A percentile compares a stretch with the other conserved stretches of the same genome.
These are phyloP conservation scores for Pontoporia blainvillei DNA, from an alignment of 2,113 vertebrate species.

Conservation along the genomic window DNA sequence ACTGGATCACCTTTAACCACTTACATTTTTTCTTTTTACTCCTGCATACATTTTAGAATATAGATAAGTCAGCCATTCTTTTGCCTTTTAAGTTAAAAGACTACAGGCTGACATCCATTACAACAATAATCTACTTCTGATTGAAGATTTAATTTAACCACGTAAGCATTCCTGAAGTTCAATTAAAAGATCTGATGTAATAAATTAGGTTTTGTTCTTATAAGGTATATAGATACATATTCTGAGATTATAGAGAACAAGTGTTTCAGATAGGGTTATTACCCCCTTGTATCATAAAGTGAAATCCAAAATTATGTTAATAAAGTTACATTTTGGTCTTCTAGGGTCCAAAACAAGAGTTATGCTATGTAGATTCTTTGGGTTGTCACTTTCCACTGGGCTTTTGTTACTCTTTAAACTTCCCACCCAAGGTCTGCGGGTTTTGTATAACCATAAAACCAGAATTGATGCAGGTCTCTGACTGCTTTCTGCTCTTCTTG, in stretches of 20 bases:
- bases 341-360: not conserved
- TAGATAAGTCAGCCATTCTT: not conserved
- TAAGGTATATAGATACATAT: not conserved
- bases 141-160: conserved; percentile 1
- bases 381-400: not conserved
- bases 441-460: not conserved
- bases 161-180: not conserved
- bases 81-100: conserved; percentile 17
- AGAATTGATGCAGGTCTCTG: not conserved
- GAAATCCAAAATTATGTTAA: not conserved
- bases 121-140: not conserved
- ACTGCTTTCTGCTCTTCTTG: not conserved
- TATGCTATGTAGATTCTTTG: not conserved
- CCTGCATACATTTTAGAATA: not conserved
- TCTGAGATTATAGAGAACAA: conserved; percentile 2
- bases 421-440: not conserved
- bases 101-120: not conserved
- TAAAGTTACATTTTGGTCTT: not conserved
- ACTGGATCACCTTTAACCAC: not conserved
- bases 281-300: not conserved
- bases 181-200: not conserved
- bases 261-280: conserved; percentile 3
- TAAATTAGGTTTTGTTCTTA: conserved; percentile 8
- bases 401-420: not conserved
- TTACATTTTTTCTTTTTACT: not conserved